Evolutionary conservation across 2,888 invertebrate species (phyloP), one percentile per base, ranked within the genome.

Genomic region (Leptothorax acervorum): DNA sequence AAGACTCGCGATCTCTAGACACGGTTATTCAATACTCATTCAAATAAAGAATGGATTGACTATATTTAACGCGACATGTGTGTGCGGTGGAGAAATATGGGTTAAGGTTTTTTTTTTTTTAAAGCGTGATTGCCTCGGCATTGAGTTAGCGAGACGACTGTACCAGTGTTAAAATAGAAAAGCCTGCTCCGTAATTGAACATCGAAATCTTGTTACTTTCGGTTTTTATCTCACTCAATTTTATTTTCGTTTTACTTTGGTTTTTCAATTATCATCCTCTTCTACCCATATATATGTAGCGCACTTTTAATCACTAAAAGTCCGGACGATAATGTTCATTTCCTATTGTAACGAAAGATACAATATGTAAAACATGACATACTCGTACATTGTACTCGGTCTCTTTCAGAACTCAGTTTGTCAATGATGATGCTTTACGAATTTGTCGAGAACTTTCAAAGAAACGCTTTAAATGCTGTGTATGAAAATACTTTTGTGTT

Each of bases 191-290:
- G 45, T 55, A 66, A 78, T 78, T 45, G 55, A 75, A 63, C 45
- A 35, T 62, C 28, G 75, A 78, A 78, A 78, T 78, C 42, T 55
- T 42, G 78, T 78, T 66, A 66, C 55, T 65, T 66, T 66, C 42
- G 55, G 42, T 78, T 68, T 78, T 78, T 51, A 78, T 66, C 42
- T 45, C 66, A 45, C n/a, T 9, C 55, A 57, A 78, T 66, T 78
- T 78, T 78, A 78, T 78, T 78, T 78, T 78, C 66, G 31, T 78
- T 76, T 75, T 78, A 15, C 66, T 65, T 78, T 78, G 42, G n/a
- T 23, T 57, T 68, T 57, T 45, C 55, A 42, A 5, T 66, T 53
- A 66, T 65, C 9, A 55, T 55, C 8, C 23, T 11, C n/a, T 23
- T 45, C 42, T 55, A 15, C 35, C 8, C 31, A 55, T 15, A 18